Percentiles rank a stretch among this genome's conserved stretches.
These are phyloP conservation scores for Hassar affinis DNA, from an alignment of 2,113 vertebrate species.

Conservation along the genomic window DNA sequence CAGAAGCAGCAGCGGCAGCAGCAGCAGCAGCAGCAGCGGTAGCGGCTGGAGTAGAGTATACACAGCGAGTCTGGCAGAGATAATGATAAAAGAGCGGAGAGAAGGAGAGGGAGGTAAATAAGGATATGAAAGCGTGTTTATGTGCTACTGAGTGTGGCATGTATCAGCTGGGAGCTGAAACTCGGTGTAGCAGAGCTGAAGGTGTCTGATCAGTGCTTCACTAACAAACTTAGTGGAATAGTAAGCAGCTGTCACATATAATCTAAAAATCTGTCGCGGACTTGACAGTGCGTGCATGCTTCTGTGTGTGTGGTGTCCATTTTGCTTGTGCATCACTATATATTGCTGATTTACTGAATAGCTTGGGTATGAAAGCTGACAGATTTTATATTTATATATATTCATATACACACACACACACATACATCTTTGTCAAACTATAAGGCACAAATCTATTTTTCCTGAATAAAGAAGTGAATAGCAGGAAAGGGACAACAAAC, in stretches of 20 bases:
- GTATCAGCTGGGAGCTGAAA: conserved; percentile 40
- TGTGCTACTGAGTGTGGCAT: background rate
- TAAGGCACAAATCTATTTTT: background rate
- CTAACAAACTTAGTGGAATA: conserved; percentile 35
- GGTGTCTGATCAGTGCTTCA: conserved; percentile 32
- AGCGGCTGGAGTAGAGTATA: background rate
- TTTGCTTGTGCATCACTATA: background rate
- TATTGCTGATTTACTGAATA: conserved; percentile 11
- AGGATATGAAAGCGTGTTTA: conserved; percentile 13
- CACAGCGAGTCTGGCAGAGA: background rate
- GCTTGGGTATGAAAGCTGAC: background rate
- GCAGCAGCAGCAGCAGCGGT: no score
- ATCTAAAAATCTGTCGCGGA: conserved; percentile 30
- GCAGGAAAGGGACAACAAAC: background rate
- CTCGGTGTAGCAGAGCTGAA: conserved; percentile 25
- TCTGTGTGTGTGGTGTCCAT: background rate
- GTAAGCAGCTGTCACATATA: conserved; percentile 48
- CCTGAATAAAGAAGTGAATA: background rate
- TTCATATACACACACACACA: no score
- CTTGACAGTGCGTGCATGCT: conserved; percentile 3
- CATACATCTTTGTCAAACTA: background rate
- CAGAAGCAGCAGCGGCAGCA: no score
- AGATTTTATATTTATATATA: background rate
- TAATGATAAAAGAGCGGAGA: conserved; percentile 36
- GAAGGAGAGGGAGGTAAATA: background rate